Evolutionary conservation across 2,888 invertebrate genomes (phyloP).

Genomic region (Dolichomitus sp.): DNA sequence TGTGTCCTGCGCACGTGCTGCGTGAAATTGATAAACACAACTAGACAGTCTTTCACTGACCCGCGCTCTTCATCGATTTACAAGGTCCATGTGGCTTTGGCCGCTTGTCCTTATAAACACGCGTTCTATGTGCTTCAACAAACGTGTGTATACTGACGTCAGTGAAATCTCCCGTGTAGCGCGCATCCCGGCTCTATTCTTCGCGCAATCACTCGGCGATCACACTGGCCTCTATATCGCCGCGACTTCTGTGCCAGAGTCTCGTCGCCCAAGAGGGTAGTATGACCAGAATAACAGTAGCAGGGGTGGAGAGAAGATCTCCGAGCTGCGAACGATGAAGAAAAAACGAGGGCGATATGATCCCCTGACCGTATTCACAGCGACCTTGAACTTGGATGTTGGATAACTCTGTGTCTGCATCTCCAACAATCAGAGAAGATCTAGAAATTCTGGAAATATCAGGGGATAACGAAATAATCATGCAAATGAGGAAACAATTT

Average conservation of each 20-base stretch:
- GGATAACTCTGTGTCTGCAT: not conserved
- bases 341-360: not conserved
- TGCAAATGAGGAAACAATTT: too few relatives aligned
- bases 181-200: constrained; percentile 33
- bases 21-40: constrained; percentile 7
- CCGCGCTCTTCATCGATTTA: not conserved
- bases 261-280: constrained; percentile 21
- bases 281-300: constrained; percentile 51
- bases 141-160: constrained; percentile 25
- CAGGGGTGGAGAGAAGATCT: not conserved
- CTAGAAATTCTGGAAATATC: too few relatives aligned
- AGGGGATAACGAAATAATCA: too few relatives aligned
- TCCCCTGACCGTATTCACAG: constrained; percentile 27
- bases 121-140: not conserved
- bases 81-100: constrained; percentile 11
- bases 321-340: not conserved
- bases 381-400: constrained; percentile 54
- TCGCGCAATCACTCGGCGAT: constrained; percentile 46
- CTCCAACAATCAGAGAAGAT: too few relatives aligned
- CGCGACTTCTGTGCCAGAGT: not conserved
- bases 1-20: not conserved
- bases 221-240: constrained; percentile 29
- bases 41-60: not conserved
- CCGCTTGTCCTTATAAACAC: constrained; percentile 10
- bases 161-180: constrained; percentile 5